phyloP scores from a whole-genome alignment of 2,888 invertebrate species.

The Scotopteryx bipunctaria region DNA sequence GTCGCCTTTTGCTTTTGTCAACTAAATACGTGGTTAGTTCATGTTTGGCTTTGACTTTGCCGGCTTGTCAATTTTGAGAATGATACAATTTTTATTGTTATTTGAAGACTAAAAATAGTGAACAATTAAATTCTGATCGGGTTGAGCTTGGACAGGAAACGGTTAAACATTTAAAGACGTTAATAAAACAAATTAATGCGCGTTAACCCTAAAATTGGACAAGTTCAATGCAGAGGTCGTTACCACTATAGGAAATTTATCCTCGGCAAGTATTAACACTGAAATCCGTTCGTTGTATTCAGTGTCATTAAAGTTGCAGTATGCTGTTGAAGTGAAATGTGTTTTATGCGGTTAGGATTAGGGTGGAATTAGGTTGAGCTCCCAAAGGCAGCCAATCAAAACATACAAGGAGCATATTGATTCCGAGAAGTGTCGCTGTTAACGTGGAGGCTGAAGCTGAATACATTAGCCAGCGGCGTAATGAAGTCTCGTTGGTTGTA shows the following conservation, averaged over 20 bases:
- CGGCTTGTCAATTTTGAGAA: slow-evolving; percentile 9
- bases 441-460: slow-evolving; percentile 84
- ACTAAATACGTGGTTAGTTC: slow-evolving; percentile 37
- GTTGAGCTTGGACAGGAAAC: slow-evolving; percentile 74
- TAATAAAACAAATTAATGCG: slow-evolving; percentile 82
- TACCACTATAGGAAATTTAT: slow-evolving; percentile 82
- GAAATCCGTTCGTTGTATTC: slow-evolving; percentile 82
- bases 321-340: slow-evolving; percentile 55
- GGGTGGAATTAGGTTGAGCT: slow-evolving; percentile 57
- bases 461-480: slow-evolving; percentile 83
- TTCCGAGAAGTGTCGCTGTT: slow-evolving; percentile 84
- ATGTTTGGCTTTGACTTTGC: slow-evolving; percentile 19
- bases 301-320: slow-evolving; percentile 74
- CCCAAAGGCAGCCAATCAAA: slow-evolving; percentile 76
- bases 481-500: slow-evolving; percentile 83
- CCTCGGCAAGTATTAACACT: slow-evolving; percentile 79
- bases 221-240: slow-evolving; percentile 82
- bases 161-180: slow-evolving; percentile 73
- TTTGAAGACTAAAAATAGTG: slow-evolving; percentile 33
- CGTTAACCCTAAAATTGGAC: slow-evolving; percentile 82
- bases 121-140: slow-evolving; percentile 58
- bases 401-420: slow-evolving; percentile 84
- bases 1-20: slow-evolving; percentile 36
- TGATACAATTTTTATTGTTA: slow-evolving; percentile 19
- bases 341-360: slow-evolving; percentile 59